Percentiles rank a stretch among this genome's conserved stretches.
These are phyloP conservation scores for Sminthurinus signatus DNA, from an alignment of 1,140 invertebrate genomes.

Conservation along the genomic window DNA sequence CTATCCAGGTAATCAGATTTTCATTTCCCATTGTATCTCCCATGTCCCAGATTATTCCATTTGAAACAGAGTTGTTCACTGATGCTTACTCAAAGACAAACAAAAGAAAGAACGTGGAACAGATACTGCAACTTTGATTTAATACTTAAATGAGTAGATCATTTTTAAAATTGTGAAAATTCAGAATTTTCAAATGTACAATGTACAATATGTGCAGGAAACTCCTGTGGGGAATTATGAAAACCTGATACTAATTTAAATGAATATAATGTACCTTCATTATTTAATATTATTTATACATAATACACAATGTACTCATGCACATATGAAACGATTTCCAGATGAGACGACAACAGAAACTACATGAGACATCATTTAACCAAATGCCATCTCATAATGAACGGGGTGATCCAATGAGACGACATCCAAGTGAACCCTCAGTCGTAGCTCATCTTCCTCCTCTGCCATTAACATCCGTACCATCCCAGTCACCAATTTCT, in stretches of 20 bases:
- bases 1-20: slow-evolving; percentile 26
- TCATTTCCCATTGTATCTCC: no score
- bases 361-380: slow-evolving; percentile 19
- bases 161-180: not conserved
- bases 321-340: not conserved
- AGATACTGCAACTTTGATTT: no score
- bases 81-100: no score
- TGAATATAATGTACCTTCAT: not conserved
- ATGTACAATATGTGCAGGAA: no score
- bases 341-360: slow-evolving; percentile 19
- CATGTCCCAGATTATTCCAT: no score
- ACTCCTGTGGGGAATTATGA: not conserved
- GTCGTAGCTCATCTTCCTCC: not conserved
- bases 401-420: not conserved
- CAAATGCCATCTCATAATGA: not conserved
- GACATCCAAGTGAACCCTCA: slow-evolving; percentile 12
- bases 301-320: not conserved
- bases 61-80: no score
- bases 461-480: not conserved
- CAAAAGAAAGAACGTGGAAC: no score
- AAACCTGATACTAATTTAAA: no score
- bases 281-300: not conserved
- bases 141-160: not conserved
- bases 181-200: not conserved
- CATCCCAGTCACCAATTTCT: no score